phyloP scores from a whole-genome alignment of 1,140 invertebrate species.

The Gonatopus flavifemur region DNA sequence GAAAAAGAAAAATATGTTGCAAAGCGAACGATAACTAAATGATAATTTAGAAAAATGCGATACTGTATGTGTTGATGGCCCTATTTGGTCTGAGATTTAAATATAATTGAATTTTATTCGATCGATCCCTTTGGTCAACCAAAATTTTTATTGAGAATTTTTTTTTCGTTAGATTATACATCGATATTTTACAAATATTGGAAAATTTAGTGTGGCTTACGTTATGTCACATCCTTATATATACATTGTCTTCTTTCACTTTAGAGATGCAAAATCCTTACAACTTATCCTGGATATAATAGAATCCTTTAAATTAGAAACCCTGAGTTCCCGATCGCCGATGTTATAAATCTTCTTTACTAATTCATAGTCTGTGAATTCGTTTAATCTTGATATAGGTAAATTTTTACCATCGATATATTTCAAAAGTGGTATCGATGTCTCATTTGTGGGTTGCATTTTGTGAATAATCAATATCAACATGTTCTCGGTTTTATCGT shows the following conservation, averaged over 20 bases:
- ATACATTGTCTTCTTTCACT: slow-evolving; percentile 12
- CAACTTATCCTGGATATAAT: slow-evolving; percentile 65
- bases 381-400: slow-evolving; percentile 50
- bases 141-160: no score
- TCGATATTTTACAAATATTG: no score
- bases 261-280: slow-evolving; percentile 53
- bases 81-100: no score
- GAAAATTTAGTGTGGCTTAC: no score
- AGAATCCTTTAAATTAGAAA: slow-evolving; percentile 58
- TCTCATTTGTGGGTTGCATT: slow-evolving; percentile 40
- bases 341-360: slow-evolving; percentile 65
- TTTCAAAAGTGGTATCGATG: slow-evolving; percentile 41
- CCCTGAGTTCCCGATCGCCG: slow-evolving; percentile 47
- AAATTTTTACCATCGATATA: slow-evolving; percentile 58
- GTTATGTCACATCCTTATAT: background rate
- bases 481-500: slow-evolving; percentile 59
- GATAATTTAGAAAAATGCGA: no score
- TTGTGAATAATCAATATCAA: slow-evolving; percentile 62
- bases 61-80: no score
- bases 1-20: no score
- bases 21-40: no score
- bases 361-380: slow-evolving; percentile 53
- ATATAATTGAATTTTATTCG: no score
- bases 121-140: no score
- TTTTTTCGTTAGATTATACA: no score